Evolutionary conservation across 2,797 vertebrate species (phyloP).

Genomic region (Halcyon leucocephala): DNA sequence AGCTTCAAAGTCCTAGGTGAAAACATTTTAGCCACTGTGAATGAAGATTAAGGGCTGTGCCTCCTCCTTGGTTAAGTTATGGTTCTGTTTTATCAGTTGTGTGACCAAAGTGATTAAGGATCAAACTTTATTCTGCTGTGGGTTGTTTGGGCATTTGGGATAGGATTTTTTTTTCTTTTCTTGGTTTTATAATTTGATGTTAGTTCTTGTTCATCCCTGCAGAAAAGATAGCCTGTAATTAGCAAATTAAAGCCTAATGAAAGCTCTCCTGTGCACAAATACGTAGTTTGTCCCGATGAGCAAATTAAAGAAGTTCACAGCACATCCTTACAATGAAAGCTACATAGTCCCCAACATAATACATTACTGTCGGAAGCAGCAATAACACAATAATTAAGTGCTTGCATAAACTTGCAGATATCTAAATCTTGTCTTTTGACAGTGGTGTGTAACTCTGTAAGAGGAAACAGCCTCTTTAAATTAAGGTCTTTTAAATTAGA

Average conservation of each 20-base stretch:
- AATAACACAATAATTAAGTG: not conserved
- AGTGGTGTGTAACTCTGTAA: not conserved
- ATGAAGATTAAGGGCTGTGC: not conserved
- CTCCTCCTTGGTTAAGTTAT: not conserved
- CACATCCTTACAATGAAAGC: not conserved
- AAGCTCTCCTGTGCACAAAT: not conserved
- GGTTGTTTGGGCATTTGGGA: not conserved
- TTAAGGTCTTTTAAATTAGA: not conserved
- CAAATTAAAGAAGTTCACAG: not conserved
- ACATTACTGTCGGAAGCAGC: not conserved
- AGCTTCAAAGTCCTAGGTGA: not conserved
- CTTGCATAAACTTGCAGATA: not conserved
- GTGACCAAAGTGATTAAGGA: not conserved
- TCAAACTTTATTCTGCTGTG: not conserved
- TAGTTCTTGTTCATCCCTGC: not conserved
- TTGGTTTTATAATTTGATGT: not conserved
- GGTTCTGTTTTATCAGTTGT: not conserved
- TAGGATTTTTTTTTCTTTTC: not conserved
- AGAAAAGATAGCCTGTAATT: not conserved
- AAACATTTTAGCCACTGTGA: not conserved
- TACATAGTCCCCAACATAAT: fast-evolving
- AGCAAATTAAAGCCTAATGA: not conserved
- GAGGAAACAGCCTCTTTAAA: not conserved
- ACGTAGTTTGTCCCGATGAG: not conserved
- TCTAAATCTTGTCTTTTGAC: not conserved